These are phyloP conservation scores for Mus caroli DNA, from an alignment of 2,797 vertebrate genomes.

Conservation along the genomic window DNA sequence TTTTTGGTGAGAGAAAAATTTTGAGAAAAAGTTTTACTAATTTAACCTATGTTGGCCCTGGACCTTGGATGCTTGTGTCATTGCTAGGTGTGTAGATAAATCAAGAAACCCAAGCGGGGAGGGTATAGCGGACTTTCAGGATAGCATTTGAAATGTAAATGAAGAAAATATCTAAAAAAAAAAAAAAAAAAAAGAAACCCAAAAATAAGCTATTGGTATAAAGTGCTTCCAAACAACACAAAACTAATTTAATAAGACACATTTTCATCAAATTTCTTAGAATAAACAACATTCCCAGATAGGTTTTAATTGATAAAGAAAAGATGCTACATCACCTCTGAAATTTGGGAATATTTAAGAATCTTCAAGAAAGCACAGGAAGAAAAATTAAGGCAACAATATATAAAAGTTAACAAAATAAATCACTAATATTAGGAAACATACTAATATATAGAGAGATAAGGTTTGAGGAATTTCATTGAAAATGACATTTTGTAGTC, in stretches of 20 bases:
- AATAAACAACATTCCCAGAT: not conserved
- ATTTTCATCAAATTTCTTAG: not conserved
- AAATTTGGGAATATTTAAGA: not conserved
- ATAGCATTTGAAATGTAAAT: too few species aligned
- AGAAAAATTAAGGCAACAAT: not conserved
- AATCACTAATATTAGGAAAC: not conserved
- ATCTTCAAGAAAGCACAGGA: not conserved
- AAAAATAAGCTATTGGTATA: not conserved
- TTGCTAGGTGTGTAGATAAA: not conserved
- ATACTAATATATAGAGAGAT: not conserved
- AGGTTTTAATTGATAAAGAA: not conserved
- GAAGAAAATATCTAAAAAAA: too few species aligned
- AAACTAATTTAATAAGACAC: not conserved
- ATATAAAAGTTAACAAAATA: too few species aligned
- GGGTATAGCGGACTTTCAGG: too few species aligned
- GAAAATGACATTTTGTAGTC: not conserved
- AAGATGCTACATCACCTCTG: not conserved
- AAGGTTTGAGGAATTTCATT: not conserved
- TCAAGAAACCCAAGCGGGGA: not conserved
- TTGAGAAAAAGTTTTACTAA: not conserved
- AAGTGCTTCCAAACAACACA: not conserved
- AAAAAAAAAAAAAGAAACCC: not conserved
- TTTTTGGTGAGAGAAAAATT: too few species aligned
- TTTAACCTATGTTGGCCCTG: not conserved
- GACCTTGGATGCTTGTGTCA: not conserved